phyloP scores from a whole-genome alignment of 2,797 vertebrate genomes.

The Molossus molossus region DNA sequence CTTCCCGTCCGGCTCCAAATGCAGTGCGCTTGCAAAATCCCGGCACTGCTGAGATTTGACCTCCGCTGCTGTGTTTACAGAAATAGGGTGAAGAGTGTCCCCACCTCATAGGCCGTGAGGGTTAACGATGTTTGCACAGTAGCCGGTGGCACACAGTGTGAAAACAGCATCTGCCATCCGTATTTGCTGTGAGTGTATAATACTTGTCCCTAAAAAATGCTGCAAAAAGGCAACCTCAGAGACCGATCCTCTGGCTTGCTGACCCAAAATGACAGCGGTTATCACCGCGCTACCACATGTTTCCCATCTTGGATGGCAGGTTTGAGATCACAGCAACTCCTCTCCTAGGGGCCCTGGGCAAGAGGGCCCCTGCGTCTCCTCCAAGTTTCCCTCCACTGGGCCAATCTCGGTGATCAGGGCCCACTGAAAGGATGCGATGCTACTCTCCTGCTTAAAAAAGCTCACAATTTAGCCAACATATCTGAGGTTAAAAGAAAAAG shows the following conservation, averaged over 20 bases:
- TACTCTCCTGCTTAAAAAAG: constrained; percentile 2
- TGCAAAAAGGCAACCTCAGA: neutral
- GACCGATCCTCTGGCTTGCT: neutral
- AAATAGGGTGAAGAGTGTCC: neutral
- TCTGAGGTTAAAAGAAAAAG: neutral
- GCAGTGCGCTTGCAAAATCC: neutral
- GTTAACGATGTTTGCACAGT: neutral
- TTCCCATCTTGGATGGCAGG: neutral
- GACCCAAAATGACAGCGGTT: neutral
- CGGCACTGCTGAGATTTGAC: neutral
- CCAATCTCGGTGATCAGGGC: neutral
- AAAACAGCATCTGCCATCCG: constrained; percentile 15
- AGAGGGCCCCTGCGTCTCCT: neutral
- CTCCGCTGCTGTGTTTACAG: neutral
- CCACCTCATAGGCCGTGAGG: neutral
- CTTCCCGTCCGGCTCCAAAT: neutral
- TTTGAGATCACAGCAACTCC: neutral
- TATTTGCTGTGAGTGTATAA: neutral
- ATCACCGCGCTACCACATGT: neutral
- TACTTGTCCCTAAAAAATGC: neutral
- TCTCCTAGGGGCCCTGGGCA: neutral
- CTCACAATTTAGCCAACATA: neutral
- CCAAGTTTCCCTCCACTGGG: neutral
- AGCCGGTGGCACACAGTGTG: neutral
- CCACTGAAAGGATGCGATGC: neutral